Conservation (phyloP, 2,888 invertebrate species). For the Sminthurides aquaticus region DNA sequence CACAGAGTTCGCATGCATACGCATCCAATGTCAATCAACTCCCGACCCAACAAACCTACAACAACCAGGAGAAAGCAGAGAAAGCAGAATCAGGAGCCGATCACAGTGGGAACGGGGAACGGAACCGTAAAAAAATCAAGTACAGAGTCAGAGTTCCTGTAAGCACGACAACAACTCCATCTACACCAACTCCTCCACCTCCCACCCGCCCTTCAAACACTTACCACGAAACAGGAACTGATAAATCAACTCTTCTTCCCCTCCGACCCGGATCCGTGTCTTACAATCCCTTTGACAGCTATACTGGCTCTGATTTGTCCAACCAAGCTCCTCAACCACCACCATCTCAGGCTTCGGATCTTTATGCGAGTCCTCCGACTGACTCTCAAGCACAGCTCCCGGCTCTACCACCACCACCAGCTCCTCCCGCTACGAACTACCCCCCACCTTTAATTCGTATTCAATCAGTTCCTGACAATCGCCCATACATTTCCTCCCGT, state of each 20-base stretch:
- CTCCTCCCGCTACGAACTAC: background rate
- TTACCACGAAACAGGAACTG: background rate
- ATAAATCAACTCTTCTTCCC: background rate
- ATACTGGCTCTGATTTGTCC: too few relatives aligned
- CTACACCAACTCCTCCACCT: background rate
- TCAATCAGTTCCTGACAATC: background rate
- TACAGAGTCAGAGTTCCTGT: background rate
- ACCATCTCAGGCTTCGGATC: background rate
- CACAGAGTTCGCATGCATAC: too few relatives aligned
- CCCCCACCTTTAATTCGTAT: background rate
- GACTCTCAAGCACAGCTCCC: background rate
- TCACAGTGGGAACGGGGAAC: too few relatives aligned
- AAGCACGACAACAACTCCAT: background rate
- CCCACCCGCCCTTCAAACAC: background rate
- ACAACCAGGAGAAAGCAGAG: too few relatives aligned
- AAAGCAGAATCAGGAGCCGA: too few relatives aligned
- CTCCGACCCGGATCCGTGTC: background rate
- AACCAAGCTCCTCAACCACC: background rate
- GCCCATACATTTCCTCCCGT: background rate
- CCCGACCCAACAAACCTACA: too few relatives aligned
- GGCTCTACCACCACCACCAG: background rate
- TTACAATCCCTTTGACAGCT: background rate
- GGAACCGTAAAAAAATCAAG: background rate
- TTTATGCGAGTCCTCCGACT: background rate
- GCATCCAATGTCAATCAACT: too few relatives aligned